phyloP scores from a whole-genome alignment of 2,888 invertebrate species.

The Agrochola lota region DNA sequence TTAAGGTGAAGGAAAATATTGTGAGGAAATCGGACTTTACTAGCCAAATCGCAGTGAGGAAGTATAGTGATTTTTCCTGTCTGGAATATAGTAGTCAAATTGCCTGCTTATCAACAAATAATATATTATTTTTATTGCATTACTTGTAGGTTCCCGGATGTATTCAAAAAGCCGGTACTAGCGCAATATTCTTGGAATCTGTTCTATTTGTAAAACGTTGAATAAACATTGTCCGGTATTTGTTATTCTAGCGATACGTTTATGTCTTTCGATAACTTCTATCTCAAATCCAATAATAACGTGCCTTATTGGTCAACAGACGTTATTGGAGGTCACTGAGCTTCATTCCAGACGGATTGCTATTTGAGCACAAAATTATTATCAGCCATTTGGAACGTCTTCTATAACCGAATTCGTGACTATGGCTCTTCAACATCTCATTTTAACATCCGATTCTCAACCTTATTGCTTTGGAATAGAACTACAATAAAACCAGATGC shows the following conservation, averaged over 20 bases:
- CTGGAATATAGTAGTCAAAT: not conserved
- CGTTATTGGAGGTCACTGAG: conserved; percentile 9
- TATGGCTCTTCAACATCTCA: conserved; percentile 3
- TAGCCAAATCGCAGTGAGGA: not conserved
- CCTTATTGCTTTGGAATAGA: conserved; percentile 35
- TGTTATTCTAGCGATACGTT: conserved; percentile 12
- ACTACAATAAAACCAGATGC: conserved; percentile 46
- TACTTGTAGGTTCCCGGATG: not conserved
- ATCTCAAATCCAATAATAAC: conserved; percentile 20
- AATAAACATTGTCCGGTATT: conserved; percentile 25
- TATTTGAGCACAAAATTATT: conserved; percentile 36
- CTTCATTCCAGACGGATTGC: conserved; percentile 17
- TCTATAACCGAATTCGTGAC: conserved; percentile 38
- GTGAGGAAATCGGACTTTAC: not conserved
- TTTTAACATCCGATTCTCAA: conserved; percentile 22
- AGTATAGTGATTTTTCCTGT: not conserved
- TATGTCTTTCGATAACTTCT: not conserved
- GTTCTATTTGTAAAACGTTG: conserved; percentile 4
- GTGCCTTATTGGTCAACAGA: conserved; percentile 18
- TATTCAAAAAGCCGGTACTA: not conserved
- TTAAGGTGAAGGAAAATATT: not conserved
- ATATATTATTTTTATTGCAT: not conserved
- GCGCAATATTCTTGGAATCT: not conserved
- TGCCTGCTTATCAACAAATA: not conserved
- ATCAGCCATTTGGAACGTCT: conserved; percentile 34